Evolutionary conservation across 2,888 invertebrate genomes (phyloP), one percentile per base, ranked within the genome.

Genomic region (Craniophora ligustri): DNA sequence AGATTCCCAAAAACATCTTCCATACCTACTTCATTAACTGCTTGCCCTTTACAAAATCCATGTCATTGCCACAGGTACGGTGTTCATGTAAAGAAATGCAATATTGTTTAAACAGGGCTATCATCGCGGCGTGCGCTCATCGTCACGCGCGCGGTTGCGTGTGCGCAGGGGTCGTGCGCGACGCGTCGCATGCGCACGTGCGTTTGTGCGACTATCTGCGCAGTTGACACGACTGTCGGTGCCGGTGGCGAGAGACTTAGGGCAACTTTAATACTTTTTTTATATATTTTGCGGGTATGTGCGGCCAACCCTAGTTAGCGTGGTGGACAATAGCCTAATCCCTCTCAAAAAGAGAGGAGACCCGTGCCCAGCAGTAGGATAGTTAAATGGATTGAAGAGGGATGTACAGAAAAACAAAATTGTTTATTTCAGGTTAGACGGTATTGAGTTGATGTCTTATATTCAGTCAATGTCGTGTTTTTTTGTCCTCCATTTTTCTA

Each of bases 21-120:
- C 16, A 40, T 16, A 13, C n/a, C 10, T 39, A 10, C 15, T 44
- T n/a, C n/a, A n/a, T 35, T 35, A 47, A 26, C 44, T 40, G 21
- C 5, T 26, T 48, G 63, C 30, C 47, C 63, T 67, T 62, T 62
- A 11, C 14, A 15, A 45, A 42, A 67, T 44, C 14, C 26, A 44
- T 63, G 63, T 67, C 63, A 63, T 39, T 67, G 63, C 42, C 62
- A 61, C 38, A 18, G n/a, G 18, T 6, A 16, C 28, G 10, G 10
- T 6, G 11, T 40, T 50, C 14, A 44, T 35, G 11, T 28, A 32
- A n/a, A 32, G 34, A 40, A 55, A 45, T 51, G 42, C 30, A 57
- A 31, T 41, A 41, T 11, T 46, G 23, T 35, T 38, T 34, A 53
- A 44, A 49, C 21, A 51, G 35, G 60, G 57, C 48, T 68, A 68